Evolutionary conservation across 2,888 invertebrate species (phyloP), one percentile per base, ranked within the genome.

Genomic region (Parasteatoda lunata): DNA sequence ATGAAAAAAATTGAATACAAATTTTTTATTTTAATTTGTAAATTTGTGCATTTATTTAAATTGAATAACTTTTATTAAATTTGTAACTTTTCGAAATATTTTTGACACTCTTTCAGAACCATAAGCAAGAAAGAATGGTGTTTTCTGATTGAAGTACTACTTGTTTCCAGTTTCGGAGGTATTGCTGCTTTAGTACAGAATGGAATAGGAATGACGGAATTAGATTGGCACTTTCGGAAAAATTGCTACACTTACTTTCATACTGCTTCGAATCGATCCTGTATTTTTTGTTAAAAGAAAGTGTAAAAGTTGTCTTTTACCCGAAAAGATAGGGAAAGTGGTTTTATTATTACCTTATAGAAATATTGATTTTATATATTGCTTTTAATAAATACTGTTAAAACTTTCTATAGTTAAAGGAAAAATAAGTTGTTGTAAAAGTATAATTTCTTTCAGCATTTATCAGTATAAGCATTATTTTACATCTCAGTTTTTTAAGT

Each of bases 91-190:
- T 13, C 15, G 5, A 5, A 47, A 68, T 54, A 51, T 49, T 79
- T 85, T 77, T 83, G 76, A 83, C 89, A 89, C 88, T 84, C 84
- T 93, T 93, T 9, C 92, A 95, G 95, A 82, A 91, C 91, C 59
- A 93, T 94, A 5, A 93, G 94, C 0, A 91, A 93, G 1, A 94
- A 94, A 93, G 93, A 93, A 90, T 93, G 93, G 90, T 92, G 94
- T 88, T 93, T 94, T 86, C 93, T 95, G 91, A 94, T 94, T 93
- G 93, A 94, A 90, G 92, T 94, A 88, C 93, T 95, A 3, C 89
- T 93, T 1, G 89, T 94, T 11, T 95, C 77, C 3, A 89, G 93
- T 2, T 89, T 93, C 8, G 95, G 77, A 0, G 9, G 59, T n/a
- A 11, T 59, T 59, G 59, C 59, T 3, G 59, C 59, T 5, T 13